Evolutionary conservation across 2,888 invertebrate species (phyloP).

Genomic region (Parochlus steinenii): DNA sequence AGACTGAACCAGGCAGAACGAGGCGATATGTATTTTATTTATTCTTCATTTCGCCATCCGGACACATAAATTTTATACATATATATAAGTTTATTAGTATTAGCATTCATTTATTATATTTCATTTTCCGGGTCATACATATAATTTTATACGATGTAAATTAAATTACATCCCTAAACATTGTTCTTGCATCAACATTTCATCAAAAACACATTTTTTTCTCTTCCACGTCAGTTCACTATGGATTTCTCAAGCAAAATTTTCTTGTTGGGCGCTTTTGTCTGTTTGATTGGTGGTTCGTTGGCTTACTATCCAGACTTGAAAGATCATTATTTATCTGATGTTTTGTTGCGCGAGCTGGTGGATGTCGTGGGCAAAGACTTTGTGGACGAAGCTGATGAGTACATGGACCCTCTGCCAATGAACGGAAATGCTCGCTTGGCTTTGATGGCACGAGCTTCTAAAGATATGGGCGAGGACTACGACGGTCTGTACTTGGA

Average conservation of each 20-base stretch:
- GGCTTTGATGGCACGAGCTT: conserved; percentile 34
- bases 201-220: no score
- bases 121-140: no score
- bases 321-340: conserved; percentile 48
- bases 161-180: no score
- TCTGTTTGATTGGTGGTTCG: conserved; percentile 1
- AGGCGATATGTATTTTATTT: no score
- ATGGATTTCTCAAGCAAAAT: conserved; percentile 5
- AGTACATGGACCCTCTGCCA: conserved; percentile 24
- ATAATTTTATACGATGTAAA: no score
- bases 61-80: no score
- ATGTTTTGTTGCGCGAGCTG: conserved; percentile 56
- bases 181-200: no score
- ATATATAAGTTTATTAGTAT: no score
- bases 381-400: conserved; percentile 44
- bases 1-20: no score
- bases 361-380: conserved; percentile 65
- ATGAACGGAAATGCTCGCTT: conserved; percentile 22
- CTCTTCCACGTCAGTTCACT: conserved; percentile 3
- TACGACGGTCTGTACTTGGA: conserved; percentile 50
- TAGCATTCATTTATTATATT: no score
- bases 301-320: conserved; percentile 9
- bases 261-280: neutral
- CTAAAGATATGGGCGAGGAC: conserved; percentile 43
- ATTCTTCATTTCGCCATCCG: no score